Evolutionary conservation across 2,797 vertebrate genomes (phyloP).

Genomic region (Triplophysa bombifrons): DNA sequence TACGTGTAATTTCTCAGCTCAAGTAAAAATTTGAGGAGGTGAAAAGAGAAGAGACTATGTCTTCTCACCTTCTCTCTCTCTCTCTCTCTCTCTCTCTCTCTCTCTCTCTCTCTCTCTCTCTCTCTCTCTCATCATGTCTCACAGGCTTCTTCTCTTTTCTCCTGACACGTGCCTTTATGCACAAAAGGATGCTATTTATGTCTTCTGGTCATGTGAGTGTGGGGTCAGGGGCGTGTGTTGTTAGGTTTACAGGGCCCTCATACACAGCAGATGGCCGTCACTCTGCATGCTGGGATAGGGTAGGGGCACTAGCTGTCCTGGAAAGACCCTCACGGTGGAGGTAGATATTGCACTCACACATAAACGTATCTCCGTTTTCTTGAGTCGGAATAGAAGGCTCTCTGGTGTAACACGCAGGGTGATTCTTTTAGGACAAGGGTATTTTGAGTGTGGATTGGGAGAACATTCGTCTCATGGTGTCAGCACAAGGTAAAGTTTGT

Average conservation of each 20-base stretch:
- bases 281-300: slow-evolving; percentile 37
- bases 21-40: no score
- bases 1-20: no score
- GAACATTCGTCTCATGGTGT: not conserved
- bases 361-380: not conserved
- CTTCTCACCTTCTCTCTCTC: not conserved
- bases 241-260: slow-evolving; percentile 14
- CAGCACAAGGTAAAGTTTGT: slow-evolving; percentile 9
- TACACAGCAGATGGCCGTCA: slow-evolving; percentile 47
- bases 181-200: slow-evolving; percentile 28
- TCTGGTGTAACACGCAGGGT: not conserved
- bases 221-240: slow-evolving; percentile 34
- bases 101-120: no score
- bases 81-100: no score
- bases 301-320: slow-evolving; percentile 29
- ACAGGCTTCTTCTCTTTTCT: not conserved
- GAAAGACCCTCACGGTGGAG: slow-evolving; percentile 30
- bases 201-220: slow-evolving; percentile 26
- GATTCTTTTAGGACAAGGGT: not conserved
- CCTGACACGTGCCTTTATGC: not conserved
- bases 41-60: no score
- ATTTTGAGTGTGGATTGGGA: not conserved
- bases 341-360: slow-evolving; percentile 14
- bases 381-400: slow-evolving; percentile 12
- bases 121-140: not conserved